These are phyloP conservation scores for Rhineura floridana DNA, from an alignment of 2,113 vertebrate genomes.

Conservation along the genomic window DNA sequence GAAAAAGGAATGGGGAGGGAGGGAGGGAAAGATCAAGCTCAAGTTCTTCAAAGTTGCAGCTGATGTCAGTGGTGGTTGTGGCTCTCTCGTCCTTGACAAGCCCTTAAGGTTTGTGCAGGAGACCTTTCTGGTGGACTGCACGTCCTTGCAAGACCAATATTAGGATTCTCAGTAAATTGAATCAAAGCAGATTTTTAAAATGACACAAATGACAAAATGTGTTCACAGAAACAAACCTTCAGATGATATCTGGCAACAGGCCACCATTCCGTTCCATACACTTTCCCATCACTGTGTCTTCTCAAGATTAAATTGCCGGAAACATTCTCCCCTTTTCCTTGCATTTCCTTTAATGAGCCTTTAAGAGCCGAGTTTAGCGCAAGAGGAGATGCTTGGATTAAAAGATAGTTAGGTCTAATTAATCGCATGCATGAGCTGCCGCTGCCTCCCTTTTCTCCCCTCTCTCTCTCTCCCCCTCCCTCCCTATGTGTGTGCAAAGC, in stretches of 20 bases:
- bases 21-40: too few species aligned
- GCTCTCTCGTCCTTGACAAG: too few species aligned
- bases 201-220: background rate
- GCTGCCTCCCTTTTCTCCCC: too few species aligned
- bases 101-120: background rate
- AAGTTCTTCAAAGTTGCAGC: too few species aligned
- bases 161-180: too few species aligned
- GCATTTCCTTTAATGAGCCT: constrained; percentile 3
- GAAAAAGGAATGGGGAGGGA: too few species aligned
- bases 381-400: constrained; percentile 2
- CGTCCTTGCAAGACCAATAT: background rate
- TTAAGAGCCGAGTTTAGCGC: background rate
- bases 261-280: background rate
- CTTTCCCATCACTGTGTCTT: background rate
- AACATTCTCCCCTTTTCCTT: background rate
- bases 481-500: background rate
- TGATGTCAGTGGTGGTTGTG: too few species aligned
- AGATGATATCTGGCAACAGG: background rate
- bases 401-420: constrained; percentile 28
- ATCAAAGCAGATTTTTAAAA: rapidly evolving
- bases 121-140: background rate
- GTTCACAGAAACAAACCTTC: background rate
- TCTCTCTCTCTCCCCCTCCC: background rate
- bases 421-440: constrained; percentile 7
- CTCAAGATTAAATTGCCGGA: background rate